phyloP scores from a whole-genome alignment of 2,888 invertebrate species.

The Himalopsyche tibetana region DNA sequence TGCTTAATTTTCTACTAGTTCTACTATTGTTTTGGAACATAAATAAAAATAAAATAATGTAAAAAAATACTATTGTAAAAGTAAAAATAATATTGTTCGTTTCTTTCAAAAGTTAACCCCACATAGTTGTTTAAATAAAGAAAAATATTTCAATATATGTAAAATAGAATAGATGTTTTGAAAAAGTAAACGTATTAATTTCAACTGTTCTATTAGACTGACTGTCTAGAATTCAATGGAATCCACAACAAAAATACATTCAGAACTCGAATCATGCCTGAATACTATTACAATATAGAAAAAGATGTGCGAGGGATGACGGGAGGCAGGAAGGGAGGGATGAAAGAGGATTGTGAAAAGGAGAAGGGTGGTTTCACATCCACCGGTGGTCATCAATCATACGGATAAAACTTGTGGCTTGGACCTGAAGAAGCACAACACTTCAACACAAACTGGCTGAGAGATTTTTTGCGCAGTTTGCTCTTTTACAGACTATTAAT shows the following conservation, averaged over 20 bases:
- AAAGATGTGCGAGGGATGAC: conserved; percentile 29
- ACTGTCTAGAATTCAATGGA: conserved; percentile 38
- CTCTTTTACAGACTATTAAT: background rate
- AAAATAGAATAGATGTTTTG: background rate
- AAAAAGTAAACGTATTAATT: conserved; percentile 9
- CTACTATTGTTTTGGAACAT: too few species aligned
- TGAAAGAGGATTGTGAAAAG: conserved; percentile 21
- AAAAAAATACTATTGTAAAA: too few species aligned
- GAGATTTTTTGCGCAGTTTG: background rate
- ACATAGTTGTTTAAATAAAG: too few species aligned
- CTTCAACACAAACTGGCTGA: conserved; percentile 54
- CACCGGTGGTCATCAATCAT: conserved; percentile 64
- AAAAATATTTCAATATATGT: too few species aligned
- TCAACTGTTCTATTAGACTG: conserved; percentile 20
- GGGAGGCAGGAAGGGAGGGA: background rate
- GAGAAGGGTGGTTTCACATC: conserved; percentile 51
- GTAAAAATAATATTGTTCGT: too few species aligned
- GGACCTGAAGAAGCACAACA: conserved; percentile 59
- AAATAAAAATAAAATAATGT: too few species aligned
- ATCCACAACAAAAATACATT: conserved; percentile 23
- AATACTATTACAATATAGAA: conserved; percentile 30
- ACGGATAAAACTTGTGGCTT: conserved; percentile 55
- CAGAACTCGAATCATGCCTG: conserved; percentile 12
- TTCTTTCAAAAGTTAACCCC: too few species aligned
- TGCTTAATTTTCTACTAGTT: too few species aligned